These are phyloP conservation scores for Malurus cyaneus DNA, from an alignment of 2,113 vertebrate genomes.

Conservation along the genomic window DNA sequence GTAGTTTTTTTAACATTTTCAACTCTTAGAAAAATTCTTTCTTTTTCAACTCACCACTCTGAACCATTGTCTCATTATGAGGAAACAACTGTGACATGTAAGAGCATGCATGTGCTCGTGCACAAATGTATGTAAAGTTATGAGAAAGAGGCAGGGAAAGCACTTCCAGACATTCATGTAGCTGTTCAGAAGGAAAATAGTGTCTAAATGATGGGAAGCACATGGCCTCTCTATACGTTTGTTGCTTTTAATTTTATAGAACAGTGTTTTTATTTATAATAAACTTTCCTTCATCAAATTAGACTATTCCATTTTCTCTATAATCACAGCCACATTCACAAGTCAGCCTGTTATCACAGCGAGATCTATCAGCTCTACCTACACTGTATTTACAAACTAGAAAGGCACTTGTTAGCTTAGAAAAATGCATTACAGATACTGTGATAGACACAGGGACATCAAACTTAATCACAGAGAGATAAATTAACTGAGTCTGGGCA, in stretches of 20 bases:
- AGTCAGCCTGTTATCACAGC: constrained; percentile 46
- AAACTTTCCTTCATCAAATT: constrained; percentile 20
- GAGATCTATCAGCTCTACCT: constrained; percentile 44
- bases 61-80: neutral
- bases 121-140: neutral
- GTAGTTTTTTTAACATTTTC: neutral
- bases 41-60: neutral
- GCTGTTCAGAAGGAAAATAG: neutral
- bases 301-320: constrained; percentile 10
- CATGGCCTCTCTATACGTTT: neutral
- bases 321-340: constrained; percentile 47
- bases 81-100: neutral
- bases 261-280: neutral
- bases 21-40: neutral
- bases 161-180: neutral
- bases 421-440: constrained; percentile 1
- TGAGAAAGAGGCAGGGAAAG: neutral
- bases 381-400: constrained; percentile 48
- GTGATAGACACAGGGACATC: neutral
- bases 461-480: constrained; percentile 11
- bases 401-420: constrained; percentile 8
- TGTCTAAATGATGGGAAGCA: neutral
- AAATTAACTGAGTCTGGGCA: constrained; percentile 13
- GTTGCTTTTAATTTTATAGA: neutral
- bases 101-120: accelerated